Conservation (phyloP, 2,113 vertebrate genomes). For the Shinisaurus crocodilurus region DNA sequence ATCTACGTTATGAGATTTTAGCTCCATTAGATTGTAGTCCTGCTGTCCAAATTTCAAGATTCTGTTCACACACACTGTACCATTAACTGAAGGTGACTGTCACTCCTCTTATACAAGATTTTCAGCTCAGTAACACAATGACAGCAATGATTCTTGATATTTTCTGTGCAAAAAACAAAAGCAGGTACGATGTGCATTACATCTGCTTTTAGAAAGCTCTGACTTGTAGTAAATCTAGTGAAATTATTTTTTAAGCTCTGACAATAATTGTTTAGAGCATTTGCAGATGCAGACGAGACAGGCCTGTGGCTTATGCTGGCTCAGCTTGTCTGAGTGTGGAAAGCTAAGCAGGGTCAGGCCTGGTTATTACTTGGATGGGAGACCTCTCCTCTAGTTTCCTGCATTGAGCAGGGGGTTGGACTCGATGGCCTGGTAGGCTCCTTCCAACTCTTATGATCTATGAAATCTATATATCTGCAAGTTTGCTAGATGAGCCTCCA, state of each 20-base stretch:
- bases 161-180: neutral
- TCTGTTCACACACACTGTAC: neutral
- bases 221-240: neutral
- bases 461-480: neutral
- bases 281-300: no score
- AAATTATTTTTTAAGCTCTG: neutral
- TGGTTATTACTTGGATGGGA: no score
- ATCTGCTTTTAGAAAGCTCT: neutral
- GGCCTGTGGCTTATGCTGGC: no score
- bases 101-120: neutral
- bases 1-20: no score
- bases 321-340: no score
- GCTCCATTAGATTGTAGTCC: neutral
- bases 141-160: neutral
- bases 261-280: neutral
- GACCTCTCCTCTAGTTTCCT: no score
- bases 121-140: neutral
- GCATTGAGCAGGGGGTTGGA: no score
- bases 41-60: no score
- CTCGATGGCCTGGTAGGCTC: no score
- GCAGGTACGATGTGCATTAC: neutral
- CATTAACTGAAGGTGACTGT: neutral
- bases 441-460: no score
- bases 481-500: neutral
- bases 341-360: no score